Evolutionary conservation across 2,113 vertebrate species (phyloP).

Genomic region (Pachypanchax playfairii): DNA sequence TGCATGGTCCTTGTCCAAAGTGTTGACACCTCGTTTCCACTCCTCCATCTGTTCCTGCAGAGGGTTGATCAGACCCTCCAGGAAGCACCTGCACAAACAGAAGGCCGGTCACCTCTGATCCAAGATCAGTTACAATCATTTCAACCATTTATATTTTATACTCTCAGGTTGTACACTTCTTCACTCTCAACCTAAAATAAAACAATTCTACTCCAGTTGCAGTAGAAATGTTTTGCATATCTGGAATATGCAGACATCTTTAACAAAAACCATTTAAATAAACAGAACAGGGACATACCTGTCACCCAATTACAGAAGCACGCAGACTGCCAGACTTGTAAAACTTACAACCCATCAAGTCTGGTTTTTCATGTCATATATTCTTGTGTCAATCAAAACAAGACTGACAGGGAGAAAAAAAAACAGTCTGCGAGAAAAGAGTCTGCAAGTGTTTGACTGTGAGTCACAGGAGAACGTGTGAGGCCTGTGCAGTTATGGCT

Average conservation of each 20-base stretch:
- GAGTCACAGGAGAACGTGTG: conserved; percentile 45
- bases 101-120: conserved; percentile 5
- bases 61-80: conserved; percentile 95
- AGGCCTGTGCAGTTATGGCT: conserved; percentile 44
- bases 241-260: background rate
- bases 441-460: conserved; percentile 25
- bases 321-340: conserved; percentile 14
- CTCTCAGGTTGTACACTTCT: no score
- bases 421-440: conserved; percentile 27
- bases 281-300: background rate
- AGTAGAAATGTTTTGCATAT: no score
- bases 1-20: conserved; percentile 94
- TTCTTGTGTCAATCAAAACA: conserved; percentile 50
- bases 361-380: conserved; percentile 6
- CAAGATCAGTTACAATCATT: conserved; percentile 1
- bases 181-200: no score
- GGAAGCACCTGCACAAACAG: conserved; percentile 81
- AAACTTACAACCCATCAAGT: conserved; percentile 17
- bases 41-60: conserved; percentile 97
- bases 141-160: conserved; percentile 1
- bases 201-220: no score
- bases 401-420: conserved; percentile 7
- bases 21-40: conserved; percentile 94
- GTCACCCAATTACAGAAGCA: conserved; percentile 9
- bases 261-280: background rate